Evolutionary conservation across 2,113 vertebrate species (phyloP).

Genomic region (Sialia sialis): DNA sequence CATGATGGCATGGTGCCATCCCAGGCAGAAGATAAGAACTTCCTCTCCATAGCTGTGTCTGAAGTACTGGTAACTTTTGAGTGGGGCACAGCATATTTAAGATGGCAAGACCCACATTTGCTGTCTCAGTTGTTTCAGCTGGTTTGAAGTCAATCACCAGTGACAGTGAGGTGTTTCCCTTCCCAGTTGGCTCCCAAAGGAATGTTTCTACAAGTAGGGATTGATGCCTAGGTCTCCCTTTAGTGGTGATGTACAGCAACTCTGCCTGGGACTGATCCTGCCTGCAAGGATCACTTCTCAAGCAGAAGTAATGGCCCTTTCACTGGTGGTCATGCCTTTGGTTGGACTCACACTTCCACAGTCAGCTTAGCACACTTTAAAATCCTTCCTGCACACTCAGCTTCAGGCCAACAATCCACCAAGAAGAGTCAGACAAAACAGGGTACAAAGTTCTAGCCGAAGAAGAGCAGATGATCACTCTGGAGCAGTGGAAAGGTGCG

Average conservation of each 20-base stretch:
- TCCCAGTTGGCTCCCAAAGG: background rate
- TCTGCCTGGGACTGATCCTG: background rate
- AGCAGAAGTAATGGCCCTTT: background rate
- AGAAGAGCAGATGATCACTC: background rate
- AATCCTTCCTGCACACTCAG: background rate
- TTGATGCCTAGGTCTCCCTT: background rate
- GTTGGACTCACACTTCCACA: background rate
- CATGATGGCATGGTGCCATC: rapidly evolving
- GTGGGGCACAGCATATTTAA: background rate
- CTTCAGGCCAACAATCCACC: background rate
- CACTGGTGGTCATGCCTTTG: background rate
- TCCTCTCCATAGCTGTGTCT: background rate
- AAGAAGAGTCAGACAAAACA: background rate
- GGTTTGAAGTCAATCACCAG: background rate
- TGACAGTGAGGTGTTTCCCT: background rate
- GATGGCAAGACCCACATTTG: background rate
- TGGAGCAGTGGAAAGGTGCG: background rate
- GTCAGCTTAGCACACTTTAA: background rate
- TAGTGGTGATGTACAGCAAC: background rate
- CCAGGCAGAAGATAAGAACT: background rate
- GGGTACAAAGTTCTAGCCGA: background rate
- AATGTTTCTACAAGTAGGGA: background rate
- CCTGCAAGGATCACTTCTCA: background rate
- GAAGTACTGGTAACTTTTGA: background rate
- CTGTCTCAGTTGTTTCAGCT: background rate